Evolutionary conservation across 2,888 invertebrate species (phyloP), one percentile per base, ranked within the genome.

Genomic region (Epicampocera succincta): DNA sequence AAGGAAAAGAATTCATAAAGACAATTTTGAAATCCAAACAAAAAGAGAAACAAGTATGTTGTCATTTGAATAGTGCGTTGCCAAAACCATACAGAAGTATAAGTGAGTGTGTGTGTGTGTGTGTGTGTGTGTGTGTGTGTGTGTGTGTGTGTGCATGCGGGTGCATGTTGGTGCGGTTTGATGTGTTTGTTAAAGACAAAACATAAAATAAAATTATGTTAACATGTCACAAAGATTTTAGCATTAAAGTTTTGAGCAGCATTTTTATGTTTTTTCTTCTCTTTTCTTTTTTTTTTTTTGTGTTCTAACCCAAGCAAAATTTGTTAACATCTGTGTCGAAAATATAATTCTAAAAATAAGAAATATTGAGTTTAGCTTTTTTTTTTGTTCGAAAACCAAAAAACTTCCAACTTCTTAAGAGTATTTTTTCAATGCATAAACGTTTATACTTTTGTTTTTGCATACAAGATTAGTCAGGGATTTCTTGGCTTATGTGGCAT

Each of bases 401-500:
- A 33, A 33, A 50, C 15, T 8, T 65, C 25, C 68, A 61, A 61
- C 54, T 52, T 60, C 50, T 60, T 60, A 50, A 63, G 52, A 56
- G 25, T 33, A 40, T 63, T 63, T 63, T 46, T 48, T 56, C 50
- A 25, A 42, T 50, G 48, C 12, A 48, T 25, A 40, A 50, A 15
- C 15, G 15, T 38, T 65, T 33, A 17, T 42, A 46, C 3, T 40
- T 61, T 60, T 58, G 17, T 61, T 74, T 69, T 56, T 74, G 73
- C 80, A 72, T 75, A 65, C 52, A 73, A 77, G 82, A 82, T 82
- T 78, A 82, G 82, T 82, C 65, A 82, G 82, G 82, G 82, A 82
- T 82, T 78, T 71, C 78, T 82, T 60, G 71, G 71, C 75, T 76
- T 66, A 58, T 58, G 46, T 60, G 48, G 13, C 65, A 72, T 66